Percentiles rank a stretch among this genome's conserved stretches.
Conservation (phyloP, 2,888 invertebrate genomes). For the Hanleya hanleyi region DNA sequence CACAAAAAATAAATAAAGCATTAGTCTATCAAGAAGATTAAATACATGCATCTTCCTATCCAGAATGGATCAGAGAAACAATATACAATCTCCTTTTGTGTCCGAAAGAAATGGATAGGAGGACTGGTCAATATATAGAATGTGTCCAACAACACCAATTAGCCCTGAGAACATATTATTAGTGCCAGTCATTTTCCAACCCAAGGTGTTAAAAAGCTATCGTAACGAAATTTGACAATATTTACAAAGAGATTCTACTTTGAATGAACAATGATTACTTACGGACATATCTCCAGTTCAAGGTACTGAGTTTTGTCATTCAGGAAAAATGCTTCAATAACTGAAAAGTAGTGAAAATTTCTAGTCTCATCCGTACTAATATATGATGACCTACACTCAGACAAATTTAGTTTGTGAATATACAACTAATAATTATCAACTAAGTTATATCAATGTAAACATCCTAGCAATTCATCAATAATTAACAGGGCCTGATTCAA, state of each 20-base stretch:
- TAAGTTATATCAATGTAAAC: not conserved
- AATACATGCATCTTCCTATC: too few relatives aligned
- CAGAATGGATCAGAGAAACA: too few relatives aligned
- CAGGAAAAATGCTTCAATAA: constrained; percentile 76
- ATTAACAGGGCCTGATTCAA: not conserved
- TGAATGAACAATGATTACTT: constrained; percentile 70
- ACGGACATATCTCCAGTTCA: constrained; percentile 76
- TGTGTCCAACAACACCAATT: too few relatives aligned
- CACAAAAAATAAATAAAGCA: too few relatives aligned
- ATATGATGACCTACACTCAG: not conserved
- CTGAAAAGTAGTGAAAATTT: constrained; percentile 65
- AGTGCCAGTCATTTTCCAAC: too few relatives aligned
- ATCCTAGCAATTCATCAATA: not conserved
- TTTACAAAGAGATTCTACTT: not conserved
- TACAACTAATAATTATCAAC: not conserved
- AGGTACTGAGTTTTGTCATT: constrained; percentile 74
- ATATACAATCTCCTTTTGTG: too few relatives aligned
- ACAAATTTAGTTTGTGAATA: not conserved
- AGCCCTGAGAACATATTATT: too few relatives aligned
- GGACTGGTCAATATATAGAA: too few relatives aligned
- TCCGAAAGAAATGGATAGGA: too few relatives aligned
- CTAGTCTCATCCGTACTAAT: not conserved
- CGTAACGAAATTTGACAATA: not conserved
- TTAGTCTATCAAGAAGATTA: too few relatives aligned
- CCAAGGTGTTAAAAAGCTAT: too few relatives aligned